phyloP scores from a whole-genome alignment of 2,113 vertebrate genomes.

The Herpetotheres cachinnans region DNA sequence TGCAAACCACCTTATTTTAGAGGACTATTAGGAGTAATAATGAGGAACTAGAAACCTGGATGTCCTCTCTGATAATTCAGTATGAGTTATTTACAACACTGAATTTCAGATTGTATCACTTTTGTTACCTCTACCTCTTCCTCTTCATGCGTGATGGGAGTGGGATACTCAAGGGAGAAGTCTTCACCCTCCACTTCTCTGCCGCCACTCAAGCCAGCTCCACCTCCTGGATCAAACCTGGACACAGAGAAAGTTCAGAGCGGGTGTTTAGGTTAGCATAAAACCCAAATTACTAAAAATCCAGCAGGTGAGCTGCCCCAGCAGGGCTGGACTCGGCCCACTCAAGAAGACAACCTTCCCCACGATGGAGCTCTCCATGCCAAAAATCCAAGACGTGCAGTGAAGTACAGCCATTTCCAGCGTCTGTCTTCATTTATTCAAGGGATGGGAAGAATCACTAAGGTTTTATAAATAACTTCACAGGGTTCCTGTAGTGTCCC shows the following conservation, averaged over 20 bases:
- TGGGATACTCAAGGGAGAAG: not conserved
- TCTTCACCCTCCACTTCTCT: not conserved
- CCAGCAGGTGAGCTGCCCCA: not conserved
- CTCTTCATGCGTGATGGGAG: not conserved
- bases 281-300: not conserved
- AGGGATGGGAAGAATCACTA: not conserved
- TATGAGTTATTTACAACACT: not conserved
- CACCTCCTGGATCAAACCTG: not conserved
- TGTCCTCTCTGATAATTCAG: not conserved
- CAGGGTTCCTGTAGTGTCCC: not conserved
- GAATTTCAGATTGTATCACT: not conserved
- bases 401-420: not conserved
- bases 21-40: not conserved
- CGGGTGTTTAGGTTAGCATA: not conserved
- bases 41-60: not conserved
- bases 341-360: not conserved
- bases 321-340: not conserved
- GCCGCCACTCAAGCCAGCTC: not conserved
- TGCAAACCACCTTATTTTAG: not conserved
- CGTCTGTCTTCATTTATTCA: not conserved
- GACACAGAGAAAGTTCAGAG: not conserved
- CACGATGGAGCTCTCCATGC: not conserved
- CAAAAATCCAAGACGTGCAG: not conserved
- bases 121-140: not conserved
- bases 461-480: not conserved